These are phyloP conservation scores for Excalfactoria chinensis DNA, from an alignment of 2,113 vertebrate genomes.

Conservation along the genomic window DNA sequence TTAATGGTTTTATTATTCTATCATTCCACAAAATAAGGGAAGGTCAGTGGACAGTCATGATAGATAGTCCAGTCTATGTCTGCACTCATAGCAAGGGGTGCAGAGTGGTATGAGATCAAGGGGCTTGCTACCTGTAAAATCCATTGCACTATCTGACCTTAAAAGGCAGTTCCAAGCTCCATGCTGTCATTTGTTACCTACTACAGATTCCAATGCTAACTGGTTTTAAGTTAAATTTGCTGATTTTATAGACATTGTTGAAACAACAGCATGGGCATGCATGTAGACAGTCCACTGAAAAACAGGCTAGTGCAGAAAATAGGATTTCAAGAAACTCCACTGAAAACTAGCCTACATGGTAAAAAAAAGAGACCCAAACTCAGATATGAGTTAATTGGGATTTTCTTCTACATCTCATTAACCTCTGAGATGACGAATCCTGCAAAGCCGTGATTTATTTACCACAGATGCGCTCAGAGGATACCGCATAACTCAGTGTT, in stretches of 20 bases:
- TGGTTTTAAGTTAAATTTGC: background rate
- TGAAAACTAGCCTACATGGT: background rate
- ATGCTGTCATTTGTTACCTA: background rate
- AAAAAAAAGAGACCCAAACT: background rate
- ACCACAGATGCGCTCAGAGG: constrained; percentile 3
- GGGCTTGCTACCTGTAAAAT: background rate
- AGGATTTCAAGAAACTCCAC: background rate
- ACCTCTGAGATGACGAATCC: constrained; percentile 1
- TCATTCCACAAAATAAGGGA: background rate
- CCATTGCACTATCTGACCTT: background rate
- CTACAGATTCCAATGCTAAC: background rate
- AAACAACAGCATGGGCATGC: background rate
- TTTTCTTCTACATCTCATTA: constrained; percentile 29
- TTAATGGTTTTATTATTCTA: too few relatives aligned
- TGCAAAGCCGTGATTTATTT: constrained; percentile 38
- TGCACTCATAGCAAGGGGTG: background rate
- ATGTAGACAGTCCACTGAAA: background rate
- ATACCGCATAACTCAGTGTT: constrained; percentile 4
- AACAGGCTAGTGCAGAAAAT: background rate
- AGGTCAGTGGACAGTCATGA: background rate
- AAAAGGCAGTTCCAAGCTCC: background rate
- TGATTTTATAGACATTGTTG: background rate
- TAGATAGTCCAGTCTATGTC: background rate
- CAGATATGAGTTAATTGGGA: background rate
- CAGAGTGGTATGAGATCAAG: background rate